Evolutionary conservation across 2,113 vertebrate genomes (phyloP).

Genomic region (Anoura caudifer): DNA sequence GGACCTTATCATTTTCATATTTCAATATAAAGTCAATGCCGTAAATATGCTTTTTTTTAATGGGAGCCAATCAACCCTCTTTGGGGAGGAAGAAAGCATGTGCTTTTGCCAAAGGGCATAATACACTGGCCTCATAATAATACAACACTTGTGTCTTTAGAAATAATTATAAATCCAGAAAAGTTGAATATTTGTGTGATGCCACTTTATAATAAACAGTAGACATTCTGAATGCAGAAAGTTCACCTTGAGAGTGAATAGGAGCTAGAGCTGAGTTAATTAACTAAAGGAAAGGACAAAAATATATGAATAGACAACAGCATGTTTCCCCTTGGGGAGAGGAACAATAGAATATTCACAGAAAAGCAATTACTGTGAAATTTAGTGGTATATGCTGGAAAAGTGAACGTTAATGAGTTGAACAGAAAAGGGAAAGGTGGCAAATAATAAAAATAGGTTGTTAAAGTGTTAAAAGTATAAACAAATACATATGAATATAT

Average conservation of each 20-base stretch:
- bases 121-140: background rate
- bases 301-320: slow-evolving; percentile 18
- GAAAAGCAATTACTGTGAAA: slow-evolving; percentile 52
- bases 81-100: background rate
- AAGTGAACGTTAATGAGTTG: background rate
- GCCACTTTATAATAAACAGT: slow-evolving; percentile 30
- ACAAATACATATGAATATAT: background rate
- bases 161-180: background rate
- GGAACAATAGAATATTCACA: background rate
- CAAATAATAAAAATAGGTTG: background rate
- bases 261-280: background rate
- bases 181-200: background rate
- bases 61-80: background rate
- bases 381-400: background rate
- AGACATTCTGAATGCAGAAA: background rate
- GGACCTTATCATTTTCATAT: background rate
- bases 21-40: background rate
- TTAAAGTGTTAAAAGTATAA: background rate
- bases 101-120: background rate
- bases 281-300: slow-evolving; percentile 36
- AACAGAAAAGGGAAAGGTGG: background rate
- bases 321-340: slow-evolving; percentile 16
- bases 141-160: background rate
- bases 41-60: background rate
- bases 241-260: slow-evolving; percentile 54